Percentiles rank a stretch among this genome's conserved stretches.
Evolutionary conservation across 2,113 vertebrate species (phyloP).

Genomic region (Argyrosomus japonicus): DNA sequence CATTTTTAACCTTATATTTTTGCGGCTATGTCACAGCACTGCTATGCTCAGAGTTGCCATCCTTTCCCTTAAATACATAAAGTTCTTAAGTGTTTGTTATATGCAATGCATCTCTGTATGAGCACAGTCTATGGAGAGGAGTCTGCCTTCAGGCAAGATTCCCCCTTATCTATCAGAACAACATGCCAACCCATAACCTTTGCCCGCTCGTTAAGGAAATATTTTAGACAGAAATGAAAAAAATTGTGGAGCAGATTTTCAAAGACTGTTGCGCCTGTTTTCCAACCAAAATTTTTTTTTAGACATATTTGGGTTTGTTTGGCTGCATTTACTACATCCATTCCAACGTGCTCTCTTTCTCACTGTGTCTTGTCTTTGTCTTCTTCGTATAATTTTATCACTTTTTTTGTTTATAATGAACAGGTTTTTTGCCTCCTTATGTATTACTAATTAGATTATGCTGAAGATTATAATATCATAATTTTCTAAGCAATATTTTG

Average conservation of each 20-base stretch:
- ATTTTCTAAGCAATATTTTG: background rate
- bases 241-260: background rate
- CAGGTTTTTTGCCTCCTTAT: background rate
- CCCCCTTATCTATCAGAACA: background rate
- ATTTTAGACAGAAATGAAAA: background rate
- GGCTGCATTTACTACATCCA: background rate
- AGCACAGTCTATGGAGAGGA: background rate
- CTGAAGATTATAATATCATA: background rate
- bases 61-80: background rate
- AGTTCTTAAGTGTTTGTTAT: background rate
- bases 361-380: background rate
- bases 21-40: background rate
- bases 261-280: background rate
- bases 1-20: background rate
- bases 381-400: background rate
- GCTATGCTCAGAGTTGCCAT: background rate
- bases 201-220: background rate
- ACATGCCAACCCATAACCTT: background rate
- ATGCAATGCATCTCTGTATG: constrained; percentile 3
- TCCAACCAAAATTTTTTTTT: background rate
- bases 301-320: background rate
- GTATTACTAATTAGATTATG: background rate
- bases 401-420: background rate
- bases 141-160: constrained; percentile 4
- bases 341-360: background rate